These are phyloP conservation scores for Okapia johnstoni DNA, from an alignment of 2,113 vertebrate genomes.

Conservation along the genomic window DNA sequence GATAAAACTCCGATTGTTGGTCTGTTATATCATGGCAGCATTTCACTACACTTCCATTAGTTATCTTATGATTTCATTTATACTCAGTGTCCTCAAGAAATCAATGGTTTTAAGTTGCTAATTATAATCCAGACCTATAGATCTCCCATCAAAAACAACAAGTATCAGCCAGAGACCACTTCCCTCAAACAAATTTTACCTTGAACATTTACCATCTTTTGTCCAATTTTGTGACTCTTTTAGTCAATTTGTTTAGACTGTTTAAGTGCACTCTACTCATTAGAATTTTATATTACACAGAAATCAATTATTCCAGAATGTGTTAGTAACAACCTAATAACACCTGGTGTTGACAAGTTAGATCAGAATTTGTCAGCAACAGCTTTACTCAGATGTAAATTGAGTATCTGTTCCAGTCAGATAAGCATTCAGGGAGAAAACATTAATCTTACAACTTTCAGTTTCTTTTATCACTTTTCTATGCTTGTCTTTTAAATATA, in stretches of 20 bases:
- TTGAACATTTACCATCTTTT: neutral
- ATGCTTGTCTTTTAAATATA: neutral
- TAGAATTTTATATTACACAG: slow-evolving; percentile 19
- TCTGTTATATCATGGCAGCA: neutral
- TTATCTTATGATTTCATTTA: neutral
- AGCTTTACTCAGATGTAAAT: neutral
- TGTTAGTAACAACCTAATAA: neutral
- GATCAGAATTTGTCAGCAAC: neutral
- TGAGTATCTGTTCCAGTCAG: neutral
- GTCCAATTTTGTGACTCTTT: neutral
- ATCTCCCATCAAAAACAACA: neutral
- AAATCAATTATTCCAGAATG: neutral
- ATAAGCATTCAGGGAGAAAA: neutral
- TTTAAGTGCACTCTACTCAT: neutral
- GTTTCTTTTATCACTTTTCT: neutral
- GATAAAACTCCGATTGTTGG: neutral
- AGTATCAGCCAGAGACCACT: neutral
- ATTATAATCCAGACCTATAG: neutral
- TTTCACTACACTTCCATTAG: neutral
- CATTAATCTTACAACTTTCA: neutral
- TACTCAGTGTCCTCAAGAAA: neutral
- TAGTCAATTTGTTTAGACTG: neutral
- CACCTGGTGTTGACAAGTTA: neutral
- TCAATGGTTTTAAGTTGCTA: neutral
- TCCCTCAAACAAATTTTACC: neutral